A percentile compares a stretch with the other conserved stretches of the same genome.
Conservation (phyloP, 2,888 invertebrate genomes). For the Lydus trimaculatus region DNA sequence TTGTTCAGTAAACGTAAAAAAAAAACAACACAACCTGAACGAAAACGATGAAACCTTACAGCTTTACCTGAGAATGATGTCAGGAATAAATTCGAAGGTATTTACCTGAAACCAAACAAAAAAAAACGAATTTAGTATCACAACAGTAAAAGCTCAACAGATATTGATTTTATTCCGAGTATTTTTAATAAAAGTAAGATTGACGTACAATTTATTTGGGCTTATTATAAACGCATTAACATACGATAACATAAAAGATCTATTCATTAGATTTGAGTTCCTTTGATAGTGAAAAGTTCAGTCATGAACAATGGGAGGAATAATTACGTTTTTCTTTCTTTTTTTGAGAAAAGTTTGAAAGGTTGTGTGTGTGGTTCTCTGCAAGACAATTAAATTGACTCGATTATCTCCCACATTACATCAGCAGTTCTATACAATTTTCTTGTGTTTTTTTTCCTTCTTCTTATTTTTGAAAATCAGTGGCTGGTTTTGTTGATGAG, state of each 20-base stretch:
- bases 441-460: background rate
- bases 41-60: slow-evolving; percentile 1
- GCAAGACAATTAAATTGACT: background rate
- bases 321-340: background rate
- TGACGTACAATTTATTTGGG: background rate
- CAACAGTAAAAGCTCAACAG: too few species aligned
- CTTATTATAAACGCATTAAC: background rate
- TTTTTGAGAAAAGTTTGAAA: background rate
- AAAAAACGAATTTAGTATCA: background rate
- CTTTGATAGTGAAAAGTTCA: background rate
- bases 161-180: background rate
- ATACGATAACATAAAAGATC: background rate
- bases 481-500: background rate
- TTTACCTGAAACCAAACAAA: background rate
- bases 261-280: background rate
- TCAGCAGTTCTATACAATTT: background rate
- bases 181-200: background rate
- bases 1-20: background rate
- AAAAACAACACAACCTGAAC: background rate
- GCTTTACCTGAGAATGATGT: background rate
- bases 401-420: background rate
- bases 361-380: too few species aligned
- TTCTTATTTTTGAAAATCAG: background rate
- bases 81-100: background rate
- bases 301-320: background rate